Base-by-base conservation (phyloP, 2,888 invertebrate genomes). In the Standfussiana lucernea region DNA sequence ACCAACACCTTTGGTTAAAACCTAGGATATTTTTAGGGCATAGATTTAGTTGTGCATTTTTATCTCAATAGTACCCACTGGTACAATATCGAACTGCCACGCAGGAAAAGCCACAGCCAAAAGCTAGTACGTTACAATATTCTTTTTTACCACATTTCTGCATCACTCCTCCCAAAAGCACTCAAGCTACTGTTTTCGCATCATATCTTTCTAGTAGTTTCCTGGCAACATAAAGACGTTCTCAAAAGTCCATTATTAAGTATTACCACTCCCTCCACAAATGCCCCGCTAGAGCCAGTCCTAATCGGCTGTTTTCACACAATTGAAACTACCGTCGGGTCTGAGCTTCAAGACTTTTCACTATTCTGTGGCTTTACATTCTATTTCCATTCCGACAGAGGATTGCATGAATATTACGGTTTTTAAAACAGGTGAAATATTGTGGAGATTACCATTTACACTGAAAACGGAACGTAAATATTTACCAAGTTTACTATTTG, bases 231-330 rank as follows among this genome's bases (percentile, higher is more conserved):
- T 64, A 79, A 75, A 69, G 72, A 72, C 53, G 40, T 70, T 79
- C 53, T 78, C 75, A 74, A 78, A 78, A 75, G 50, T 50, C 68
- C 73, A 87, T 85, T 88, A 82, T 86, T 82, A 72, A 87, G 78
- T 70, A 78, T 85, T 82, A 88, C 87, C 83, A 61, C 75, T 72
- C 47, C 7, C 56, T 64, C 82, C 73, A 59, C 71, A 70, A 61
- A 75, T 50, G 71, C 66, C 75, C 28, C 85, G 67, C 88, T 42
- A 45, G 88, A 75, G 77, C 78, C 73, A 67, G n/a, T 72, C 86
- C 72, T 77, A 80, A 85, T 77, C 87, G 87, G 40, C 74, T 84
- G 84, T 84, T 87, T 85, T 85, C 77, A 80, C 80, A 84, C 84
- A 86, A 84, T 84, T 86, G 87, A 84, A 84, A 84, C 84, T 84